phyloP scores from a whole-genome alignment of 2,888 invertebrate species.

The Cotesia congregata region DNA sequence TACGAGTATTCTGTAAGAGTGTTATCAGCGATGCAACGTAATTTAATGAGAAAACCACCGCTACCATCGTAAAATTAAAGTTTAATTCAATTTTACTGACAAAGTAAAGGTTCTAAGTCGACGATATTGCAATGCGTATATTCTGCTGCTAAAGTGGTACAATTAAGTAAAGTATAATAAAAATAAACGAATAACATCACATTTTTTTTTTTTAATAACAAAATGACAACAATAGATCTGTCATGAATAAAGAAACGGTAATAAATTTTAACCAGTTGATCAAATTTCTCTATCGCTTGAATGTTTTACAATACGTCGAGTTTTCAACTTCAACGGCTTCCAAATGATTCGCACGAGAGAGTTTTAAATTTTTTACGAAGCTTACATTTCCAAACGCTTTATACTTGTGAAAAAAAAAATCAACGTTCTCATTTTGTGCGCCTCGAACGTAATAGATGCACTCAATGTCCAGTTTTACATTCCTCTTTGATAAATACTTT shows the following conservation, averaged over 20 bases:
- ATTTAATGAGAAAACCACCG: slow-evolving; percentile 8
- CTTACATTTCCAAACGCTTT: neutral
- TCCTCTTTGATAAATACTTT: too few species aligned
- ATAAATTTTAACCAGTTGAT: neutral
- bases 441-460: neutral
- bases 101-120: neutral
- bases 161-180: neutral
- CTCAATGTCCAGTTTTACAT: too few species aligned
- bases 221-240: neutral
- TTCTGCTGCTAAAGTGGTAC: neutral
- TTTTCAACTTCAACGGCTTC: neutral
- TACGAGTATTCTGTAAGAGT: neutral
- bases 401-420: neutral
- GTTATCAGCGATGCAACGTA: slow-evolving; percentile 9
- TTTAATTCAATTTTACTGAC: slow-evolving; percentile 45
- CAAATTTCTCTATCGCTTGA: neutral
- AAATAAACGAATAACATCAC: neutral
- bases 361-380: neutral
- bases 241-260: too few species aligned
- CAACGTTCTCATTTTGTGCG: neutral
- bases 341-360: neutral
- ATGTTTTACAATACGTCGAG: neutral
- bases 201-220: neutral
- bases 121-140: slow-evolving; percentile 34
- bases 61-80: slow-evolving; percentile 37